Evolutionary conservation across 2,797 vertebrate species (phyloP).

Genomic region (Mus spretus): DNA sequence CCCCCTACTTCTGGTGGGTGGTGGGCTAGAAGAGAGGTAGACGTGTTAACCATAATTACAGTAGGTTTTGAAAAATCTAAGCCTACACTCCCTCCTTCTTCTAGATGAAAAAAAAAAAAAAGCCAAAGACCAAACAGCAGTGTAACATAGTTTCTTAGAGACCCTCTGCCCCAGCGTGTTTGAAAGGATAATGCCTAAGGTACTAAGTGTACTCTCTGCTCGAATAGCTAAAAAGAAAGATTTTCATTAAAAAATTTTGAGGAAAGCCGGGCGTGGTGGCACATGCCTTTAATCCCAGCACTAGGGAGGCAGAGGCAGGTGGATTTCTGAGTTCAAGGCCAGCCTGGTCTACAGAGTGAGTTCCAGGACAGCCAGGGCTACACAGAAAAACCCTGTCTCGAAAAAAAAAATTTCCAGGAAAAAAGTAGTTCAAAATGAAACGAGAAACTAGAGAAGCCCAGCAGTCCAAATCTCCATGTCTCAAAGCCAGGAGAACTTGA

Average conservation of each 20-base stretch:
- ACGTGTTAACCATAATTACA: not conserved
- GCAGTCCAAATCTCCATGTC: not conserved
- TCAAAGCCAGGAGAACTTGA: conserved; percentile 33
- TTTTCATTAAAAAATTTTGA: not conserved
- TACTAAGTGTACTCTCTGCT: not conserved
- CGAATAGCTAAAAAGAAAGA: not conserved
- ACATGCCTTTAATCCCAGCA: no score
- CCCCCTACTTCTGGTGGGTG: not conserved
- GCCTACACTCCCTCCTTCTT: not conserved
- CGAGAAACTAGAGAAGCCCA: not conserved
- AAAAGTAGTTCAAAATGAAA: conserved; percentile 8
- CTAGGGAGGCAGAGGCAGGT: no score
- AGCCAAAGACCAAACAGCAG: not conserved
- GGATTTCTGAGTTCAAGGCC: no score
- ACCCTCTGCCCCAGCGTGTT: not conserved
- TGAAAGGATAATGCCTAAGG: not conserved
- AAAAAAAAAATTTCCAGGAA: not conserved
- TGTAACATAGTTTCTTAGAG: not conserved
- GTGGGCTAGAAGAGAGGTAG: not conserved
- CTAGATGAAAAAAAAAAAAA: not conserved
- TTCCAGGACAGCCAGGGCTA: no score
- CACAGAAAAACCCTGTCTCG: no score
- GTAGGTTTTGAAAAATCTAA: not conserved
- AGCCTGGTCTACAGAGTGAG: no score
- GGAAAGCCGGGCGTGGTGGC: not conserved